phyloP scores from a whole-genome alignment of 2,888 invertebrate genomes.

The Helobdella robusta region DNA sequence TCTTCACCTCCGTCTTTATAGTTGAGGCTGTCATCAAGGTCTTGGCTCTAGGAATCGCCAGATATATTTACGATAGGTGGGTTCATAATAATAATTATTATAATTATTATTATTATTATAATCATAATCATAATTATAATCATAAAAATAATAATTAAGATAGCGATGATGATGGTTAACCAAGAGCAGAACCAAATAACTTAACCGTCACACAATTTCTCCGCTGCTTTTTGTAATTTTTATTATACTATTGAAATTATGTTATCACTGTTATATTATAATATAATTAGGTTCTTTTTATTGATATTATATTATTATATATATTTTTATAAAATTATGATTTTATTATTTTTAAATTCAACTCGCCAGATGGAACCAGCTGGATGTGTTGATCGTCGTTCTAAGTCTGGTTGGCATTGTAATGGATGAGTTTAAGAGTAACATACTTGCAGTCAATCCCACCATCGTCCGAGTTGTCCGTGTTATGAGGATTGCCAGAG shows the following conservation, averaged over 20 bases:
- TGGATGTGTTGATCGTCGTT: constrained; percentile 94
- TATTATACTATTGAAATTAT: no score
- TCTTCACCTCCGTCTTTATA: constrained; percentile 98
- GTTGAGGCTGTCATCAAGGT: constrained; percentile 92
- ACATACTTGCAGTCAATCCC: constrained; percentile 97
- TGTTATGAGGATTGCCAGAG: constrained; percentile 88
- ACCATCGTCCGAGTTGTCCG: constrained; percentile 98
- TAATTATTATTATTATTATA: not conserved
- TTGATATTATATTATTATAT: no score
- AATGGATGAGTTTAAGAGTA: constrained; percentile 90
- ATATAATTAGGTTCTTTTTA: no score
- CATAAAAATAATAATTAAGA: not conserved
- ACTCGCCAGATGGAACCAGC: constrained; percentile 76
- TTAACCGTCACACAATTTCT: no score
- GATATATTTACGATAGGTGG: constrained; percentile 82
- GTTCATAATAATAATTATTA: not conserved
- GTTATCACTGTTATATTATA: no score
- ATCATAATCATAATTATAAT: not conserved
- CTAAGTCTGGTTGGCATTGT: constrained; percentile 94
- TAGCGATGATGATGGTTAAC: no score
- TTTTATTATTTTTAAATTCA: not conserved
- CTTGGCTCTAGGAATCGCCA: constrained; percentile 75
- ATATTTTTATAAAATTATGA: no score
- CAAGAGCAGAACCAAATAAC: no score
- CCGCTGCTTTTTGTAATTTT: no score